Percentiles rank a stretch among this genome's conserved stretches.
Evolutionary conservation across 2,888 invertebrate genomes (phyloP).

Genomic region (Agrypnus murinus): DNA sequence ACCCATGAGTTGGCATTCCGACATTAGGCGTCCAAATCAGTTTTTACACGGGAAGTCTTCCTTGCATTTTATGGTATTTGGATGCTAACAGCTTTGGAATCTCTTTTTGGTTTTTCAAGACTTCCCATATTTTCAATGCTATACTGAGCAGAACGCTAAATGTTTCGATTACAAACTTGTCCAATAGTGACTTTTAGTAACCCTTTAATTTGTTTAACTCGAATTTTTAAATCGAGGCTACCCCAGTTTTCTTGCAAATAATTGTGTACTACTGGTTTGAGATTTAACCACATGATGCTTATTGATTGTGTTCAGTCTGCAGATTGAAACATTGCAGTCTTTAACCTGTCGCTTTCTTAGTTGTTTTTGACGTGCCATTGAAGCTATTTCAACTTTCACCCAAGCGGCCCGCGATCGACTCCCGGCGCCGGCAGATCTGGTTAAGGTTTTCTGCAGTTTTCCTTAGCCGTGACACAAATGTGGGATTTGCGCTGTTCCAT

Average conservation of each 20-base stretch:
- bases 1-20: background rate
- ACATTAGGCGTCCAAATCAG: background rate
- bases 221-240: slow-evolving; percentile 36
- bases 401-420: no score
- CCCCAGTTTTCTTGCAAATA: background rate
- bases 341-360: slow-evolving; percentile 58
- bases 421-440: no score
- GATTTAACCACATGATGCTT: background rate
- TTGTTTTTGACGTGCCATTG: slow-evolving; percentile 60
- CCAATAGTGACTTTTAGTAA: slow-evolving; percentile 50
- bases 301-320: background rate
- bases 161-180: slow-evolving; percentile 44
- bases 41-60: slow-evolving; percentile 26
- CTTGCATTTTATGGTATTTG: slow-evolving; percentile 41
- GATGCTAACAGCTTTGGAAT: background rate
- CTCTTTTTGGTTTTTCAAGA: background rate
- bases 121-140: slow-evolving; percentile 14
- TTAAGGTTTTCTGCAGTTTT: no score
- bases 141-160: slow-evolving; percentile 3
- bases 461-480: no score
- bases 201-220: slow-evolving; percentile 47
- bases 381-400: no score
- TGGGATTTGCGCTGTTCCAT: no score
- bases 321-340: slow-evolving; percentile 37
- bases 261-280: background rate